Conservation (phyloP, 1,140 invertebrate species). For the Zophobas morio region DNA sequence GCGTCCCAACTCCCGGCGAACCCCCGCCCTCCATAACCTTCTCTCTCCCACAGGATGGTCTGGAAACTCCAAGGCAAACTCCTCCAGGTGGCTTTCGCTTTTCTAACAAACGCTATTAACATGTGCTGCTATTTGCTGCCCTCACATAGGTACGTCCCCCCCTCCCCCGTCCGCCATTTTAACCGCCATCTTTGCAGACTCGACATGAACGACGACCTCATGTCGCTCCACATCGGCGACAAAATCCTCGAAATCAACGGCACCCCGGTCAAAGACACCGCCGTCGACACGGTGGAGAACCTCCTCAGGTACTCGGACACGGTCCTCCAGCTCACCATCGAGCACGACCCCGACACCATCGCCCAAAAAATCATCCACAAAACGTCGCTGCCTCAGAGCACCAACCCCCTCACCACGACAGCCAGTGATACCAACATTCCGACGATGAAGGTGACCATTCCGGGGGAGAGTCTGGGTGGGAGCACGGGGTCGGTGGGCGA, state of each 20-base stretch:
- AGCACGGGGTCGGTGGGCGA: conserved; percentile 3
- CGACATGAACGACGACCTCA: conserved; percentile 84
- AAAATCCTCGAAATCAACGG: conserved; percentile 94
- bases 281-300: conserved; percentile 84
- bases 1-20: too few relatives aligned
- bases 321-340: conserved; percentile 85
- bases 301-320: conserved; percentile 81
- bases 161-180: conserved; percentile 55
- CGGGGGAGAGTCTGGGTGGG: conserved; percentile 39
- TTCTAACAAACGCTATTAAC: conserved; percentile 77
- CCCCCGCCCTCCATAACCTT: not conserved
- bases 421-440: conserved; percentile 67
- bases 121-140: conserved; percentile 70
- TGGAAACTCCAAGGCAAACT: conserved; percentile 70
- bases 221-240: conserved; percentile 91
- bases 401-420: conserved; percentile 64
- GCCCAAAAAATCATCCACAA: conserved; percentile 63
- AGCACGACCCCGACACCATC: conserved; percentile 88
- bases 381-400: conserved; percentile 60
- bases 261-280: conserved; percentile 84
- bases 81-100: conserved; percentile 75
- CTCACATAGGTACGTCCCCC: conserved; percentile 53
- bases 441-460: conserved; percentile 55
- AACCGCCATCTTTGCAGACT: conserved; percentile 72
- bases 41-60: conserved; percentile 56